Conservation (phyloP, 37 sponge, comb jelly and placozoan genomes). For the Trichoplax adhaerens region DNA sequence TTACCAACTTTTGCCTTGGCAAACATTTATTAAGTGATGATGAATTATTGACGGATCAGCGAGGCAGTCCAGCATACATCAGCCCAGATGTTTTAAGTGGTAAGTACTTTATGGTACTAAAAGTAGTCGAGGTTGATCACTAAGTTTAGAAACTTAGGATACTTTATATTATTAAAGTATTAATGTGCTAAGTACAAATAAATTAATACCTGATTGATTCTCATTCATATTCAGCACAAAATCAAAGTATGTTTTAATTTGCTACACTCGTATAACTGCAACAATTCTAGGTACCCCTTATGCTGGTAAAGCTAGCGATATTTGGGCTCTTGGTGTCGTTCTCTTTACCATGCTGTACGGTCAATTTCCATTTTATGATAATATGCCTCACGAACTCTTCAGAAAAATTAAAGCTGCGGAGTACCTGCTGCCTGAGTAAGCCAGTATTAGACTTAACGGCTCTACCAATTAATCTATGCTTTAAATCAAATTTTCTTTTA, state of each 20-base stretch:
- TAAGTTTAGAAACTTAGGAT: too few species aligned
- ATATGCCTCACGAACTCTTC: conserved; percentile 61
- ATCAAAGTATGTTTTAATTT: too few species aligned
- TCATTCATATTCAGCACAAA: too few species aligned
- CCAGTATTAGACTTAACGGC: background rate
- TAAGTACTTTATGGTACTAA: conserved; percentile 10
- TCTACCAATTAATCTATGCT: background rate
- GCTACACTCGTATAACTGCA: too few species aligned
- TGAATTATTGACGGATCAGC: conserved; percentile 46
- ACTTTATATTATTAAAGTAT: too few species aligned
- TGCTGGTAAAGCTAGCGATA: conserved; percentile 70
- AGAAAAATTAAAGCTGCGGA: conserved; percentile 40
- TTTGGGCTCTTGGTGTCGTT: conserved; percentile 75
- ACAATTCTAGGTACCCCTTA: conserved; percentile 36
- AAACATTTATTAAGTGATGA: conserved; percentile 45
- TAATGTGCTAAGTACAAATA: too few species aligned
- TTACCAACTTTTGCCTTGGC: conserved; percentile 58
- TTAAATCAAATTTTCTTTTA: background rate
- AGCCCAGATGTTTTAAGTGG: conserved; percentile 80
- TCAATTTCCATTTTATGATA: conserved; percentile 71
- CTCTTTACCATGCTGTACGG: conserved; percentile 73
- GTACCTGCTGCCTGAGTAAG: conserved; percentile 45
- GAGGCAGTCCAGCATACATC: conserved; percentile 72
- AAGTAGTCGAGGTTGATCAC: too few species aligned
- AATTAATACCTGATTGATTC: too few species aligned